A percentile compares a stretch with the other conserved stretches of the same genome.
These are phyloP conservation scores for Pantala flavescens DNA, from an alignment of 1,140 invertebrate genomes.

Conservation along the genomic window DNA sequence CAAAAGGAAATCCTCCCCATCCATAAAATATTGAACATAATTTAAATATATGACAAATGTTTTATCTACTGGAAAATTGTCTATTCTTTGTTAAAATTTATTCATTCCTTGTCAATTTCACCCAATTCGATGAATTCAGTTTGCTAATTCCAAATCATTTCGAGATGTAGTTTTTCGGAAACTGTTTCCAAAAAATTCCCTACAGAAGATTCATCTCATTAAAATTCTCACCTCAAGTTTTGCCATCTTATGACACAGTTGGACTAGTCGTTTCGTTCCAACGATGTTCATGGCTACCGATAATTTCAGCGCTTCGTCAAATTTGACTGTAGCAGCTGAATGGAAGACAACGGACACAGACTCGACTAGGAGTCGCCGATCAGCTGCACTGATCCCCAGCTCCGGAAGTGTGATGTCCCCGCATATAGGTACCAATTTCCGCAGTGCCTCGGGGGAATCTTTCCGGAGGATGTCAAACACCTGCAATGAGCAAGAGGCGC, in stretches of 20 bases:
- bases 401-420: slow-evolving; percentile 63
- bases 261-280: slow-evolving; percentile 53
- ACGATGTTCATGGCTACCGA: slow-evolving; percentile 54
- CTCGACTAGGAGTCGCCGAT: slow-evolving; percentile 47
- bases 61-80: too few relatives aligned
- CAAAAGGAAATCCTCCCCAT: too few relatives aligned
- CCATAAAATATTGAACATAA: too few relatives aligned
- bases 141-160: too few relatives aligned
- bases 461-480: slow-evolving; percentile 37
- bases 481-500: slow-evolving; percentile 27
- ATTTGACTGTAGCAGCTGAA: slow-evolving; percentile 85
- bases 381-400: slow-evolving; percentile 43
- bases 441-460: slow-evolving; percentile 37
- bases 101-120: too few relatives aligned
- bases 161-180: too few relatives aligned
- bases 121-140: too few relatives aligned
- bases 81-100: too few relatives aligned
- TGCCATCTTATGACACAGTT: slow-evolving; percentile 51
- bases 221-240: slow-evolving; percentile 47
- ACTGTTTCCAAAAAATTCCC: too few relatives aligned
- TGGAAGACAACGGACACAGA: slow-evolving; percentile 82
- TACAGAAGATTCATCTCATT: too few relatives aligned
- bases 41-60: too few relatives aligned
- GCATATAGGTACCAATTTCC: slow-evolving; percentile 63
- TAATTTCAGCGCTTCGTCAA: slow-evolving; percentile 69